Conservation (phyloP, 2,797 vertebrate species). For the Smutsia temminckii region DNA sequence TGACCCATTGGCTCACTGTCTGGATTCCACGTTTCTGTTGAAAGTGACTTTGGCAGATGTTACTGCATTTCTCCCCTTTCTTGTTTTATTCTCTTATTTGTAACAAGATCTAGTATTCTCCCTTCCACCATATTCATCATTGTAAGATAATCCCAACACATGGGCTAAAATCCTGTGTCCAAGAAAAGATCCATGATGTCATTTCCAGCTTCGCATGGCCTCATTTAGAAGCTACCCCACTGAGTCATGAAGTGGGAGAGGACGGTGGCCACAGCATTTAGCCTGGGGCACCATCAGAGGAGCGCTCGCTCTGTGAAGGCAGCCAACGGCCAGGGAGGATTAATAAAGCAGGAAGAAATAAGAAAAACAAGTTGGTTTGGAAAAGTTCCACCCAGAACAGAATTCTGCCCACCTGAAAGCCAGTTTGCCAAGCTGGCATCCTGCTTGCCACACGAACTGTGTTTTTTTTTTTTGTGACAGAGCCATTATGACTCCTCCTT, state of each 20-base stretch:
- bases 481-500: constrained; percentile 13
- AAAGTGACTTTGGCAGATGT: background rate
- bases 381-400: constrained; percentile 60
- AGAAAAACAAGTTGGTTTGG: constrained; percentile 72
- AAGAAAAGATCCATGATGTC: background rate
- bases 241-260: background rate
- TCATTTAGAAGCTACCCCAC: background rate
- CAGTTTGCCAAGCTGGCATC: constrained; percentile 31
- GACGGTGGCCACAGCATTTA: background rate
- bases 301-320: background rate
- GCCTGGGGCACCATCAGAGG: background rate
- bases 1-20: background rate
- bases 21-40: background rate
- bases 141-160: constrained; percentile 14
- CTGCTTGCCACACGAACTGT: constrained; percentile 16
- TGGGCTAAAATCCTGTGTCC: background rate
- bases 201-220: background rate
- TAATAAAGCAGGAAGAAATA: constrained; percentile 41
- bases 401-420: constrained; percentile 60
- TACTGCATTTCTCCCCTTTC: background rate
- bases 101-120: background rate
- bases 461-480: background rate
- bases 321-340: background rate
- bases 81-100: constrained; percentile 29
- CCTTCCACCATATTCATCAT: background rate